Base-by-base conservation (phyloP, 53 echinoderm and acorn worm species). In the Patiria pectinifera region DNA sequence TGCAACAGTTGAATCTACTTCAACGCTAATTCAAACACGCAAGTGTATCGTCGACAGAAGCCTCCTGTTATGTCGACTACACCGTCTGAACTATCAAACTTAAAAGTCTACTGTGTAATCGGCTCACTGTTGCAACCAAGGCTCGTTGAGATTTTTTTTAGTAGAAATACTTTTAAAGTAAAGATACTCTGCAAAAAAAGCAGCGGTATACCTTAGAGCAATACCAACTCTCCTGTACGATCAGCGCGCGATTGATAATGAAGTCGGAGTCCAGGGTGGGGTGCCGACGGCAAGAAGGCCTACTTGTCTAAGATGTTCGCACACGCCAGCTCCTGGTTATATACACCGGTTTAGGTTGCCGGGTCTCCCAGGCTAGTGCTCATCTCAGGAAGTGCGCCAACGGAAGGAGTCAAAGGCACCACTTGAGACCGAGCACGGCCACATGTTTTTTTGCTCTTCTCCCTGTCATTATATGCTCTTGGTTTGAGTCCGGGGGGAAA, bases 321-420 rank as follows among this genome's bases (percentile, higher is more conserved):
- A 13, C 45, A 16, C 15, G 43, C 45, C 35, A 15, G 85, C 66
- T 18, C 9, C 44, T 45, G 48, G 43, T 45, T 45, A 84, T 69
- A 79, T 79, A 69, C 66, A 85, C 85, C 74, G 19, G 24, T 63
- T 85, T 69, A 25, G 69, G 35, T 61, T 85, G 45, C 85, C 15
- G 24, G 69, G 82, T 19, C 70, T 45, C 43, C 69, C 15, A 87
- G 66, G 87, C 71, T 4, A 59, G 87, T 87, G 87, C 87, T 87
- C 87, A 77, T 77, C 60, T 15, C 87, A 76, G 87, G 87, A 87
- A 87, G 59, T 77, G 78, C 87, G 87, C 72, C 76, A 77, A 72
- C 87, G 87, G 87, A 87, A 87, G 87, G 49, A 60, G 78, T 77
- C 87, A 78, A 60, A 61, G 87, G 86, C 47, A 71, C 86, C 74